These are phyloP conservation scores for Alloscopus bannaensis DNA, from an alignment of 2,888 invertebrate genomes.

Conservation along the genomic window DNA sequence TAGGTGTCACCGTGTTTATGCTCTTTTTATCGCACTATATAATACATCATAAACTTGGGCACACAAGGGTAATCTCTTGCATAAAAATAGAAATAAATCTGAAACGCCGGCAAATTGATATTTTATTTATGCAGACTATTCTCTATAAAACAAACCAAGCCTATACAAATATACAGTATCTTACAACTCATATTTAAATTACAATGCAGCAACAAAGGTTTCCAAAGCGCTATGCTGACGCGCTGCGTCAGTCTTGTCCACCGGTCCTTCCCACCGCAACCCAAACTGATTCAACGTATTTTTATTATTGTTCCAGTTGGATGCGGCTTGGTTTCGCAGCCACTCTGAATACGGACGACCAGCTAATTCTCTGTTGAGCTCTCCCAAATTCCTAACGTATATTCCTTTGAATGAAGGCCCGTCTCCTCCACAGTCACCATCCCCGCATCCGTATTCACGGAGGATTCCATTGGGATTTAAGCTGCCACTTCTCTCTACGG, in stretches of 20 bases:
- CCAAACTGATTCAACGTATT: conserved; percentile 71
- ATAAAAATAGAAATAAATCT: too few relatives aligned
- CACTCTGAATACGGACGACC: conserved; percentile 66
- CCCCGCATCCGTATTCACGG: conserved; percentile 68
- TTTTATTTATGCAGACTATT: too few relatives aligned
- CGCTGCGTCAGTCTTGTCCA: conserved; percentile 63
- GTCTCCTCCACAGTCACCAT: conserved; percentile 64
- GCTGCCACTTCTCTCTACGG: conserved; percentile 56
- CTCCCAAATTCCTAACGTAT: conserved; percentile 70
- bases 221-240: conserved; percentile 70
- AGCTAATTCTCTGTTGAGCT: conserved; percentile 62
- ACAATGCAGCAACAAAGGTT: conserved; percentile 65
- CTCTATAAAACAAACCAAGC: too few relatives aligned
- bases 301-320: conserved; percentile 62
- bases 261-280: conserved; percentile 67
- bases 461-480: conserved; percentile 67
- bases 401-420: conserved; percentile 68
- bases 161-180: not conserved
- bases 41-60: too few relatives aligned
- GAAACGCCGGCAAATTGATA: too few relatives aligned
- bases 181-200: too few relatives aligned
- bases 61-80: too few relatives aligned
- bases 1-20: too few relatives aligned
- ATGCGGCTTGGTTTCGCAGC: conserved; percentile 58
- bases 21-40: too few relatives aligned